Conservation (phyloP, 2,888 invertebrate species). For the Thereva nobilitata region DNA sequence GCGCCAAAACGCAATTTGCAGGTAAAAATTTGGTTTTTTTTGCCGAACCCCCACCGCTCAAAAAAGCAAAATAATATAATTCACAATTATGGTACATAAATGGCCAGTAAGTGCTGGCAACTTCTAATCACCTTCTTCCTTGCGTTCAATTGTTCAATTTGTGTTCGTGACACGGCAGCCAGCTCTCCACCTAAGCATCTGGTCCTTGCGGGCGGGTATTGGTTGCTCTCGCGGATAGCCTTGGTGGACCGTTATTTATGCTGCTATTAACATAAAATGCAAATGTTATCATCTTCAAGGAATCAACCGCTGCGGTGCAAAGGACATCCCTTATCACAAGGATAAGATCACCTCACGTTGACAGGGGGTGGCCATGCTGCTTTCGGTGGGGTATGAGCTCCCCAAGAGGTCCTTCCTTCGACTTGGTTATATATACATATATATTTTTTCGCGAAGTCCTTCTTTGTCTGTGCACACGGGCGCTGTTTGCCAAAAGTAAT, state of each 20-base stretch:
- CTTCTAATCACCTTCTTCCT: conserved; percentile 35
- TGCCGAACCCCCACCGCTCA: not conserved
- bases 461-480: too few relatives aligned
- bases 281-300: conserved; percentile 18
- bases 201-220: too few relatives aligned
- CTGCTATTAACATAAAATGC: conserved; percentile 33
- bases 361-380: too few relatives aligned
- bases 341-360: too few relatives aligned
- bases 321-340: conserved; percentile 1
- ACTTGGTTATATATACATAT: too few relatives aligned
- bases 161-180: not conserved
- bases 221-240: not conserved
- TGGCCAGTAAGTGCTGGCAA: conserved; percentile 31
- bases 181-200: too few relatives aligned
- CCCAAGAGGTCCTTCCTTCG: too few relatives aligned
- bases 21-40: conserved; percentile 10
- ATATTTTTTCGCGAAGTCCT: too few relatives aligned
- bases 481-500: too few relatives aligned
- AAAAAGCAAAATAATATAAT: conserved; percentile 19
- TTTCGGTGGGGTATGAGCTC: too few relatives aligned
- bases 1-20: conserved; percentile 17
- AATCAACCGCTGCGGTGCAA: conserved; percentile 5
- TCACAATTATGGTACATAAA: conserved; percentile 36
- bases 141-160: conserved; percentile 31
- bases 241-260: conserved; percentile 24